Percentiles rank a stretch among this genome's conserved stretches.
phyloP scores from a whole-genome alignment of 2,797 vertebrate species.

The Sebastes elongatus region DNA sequence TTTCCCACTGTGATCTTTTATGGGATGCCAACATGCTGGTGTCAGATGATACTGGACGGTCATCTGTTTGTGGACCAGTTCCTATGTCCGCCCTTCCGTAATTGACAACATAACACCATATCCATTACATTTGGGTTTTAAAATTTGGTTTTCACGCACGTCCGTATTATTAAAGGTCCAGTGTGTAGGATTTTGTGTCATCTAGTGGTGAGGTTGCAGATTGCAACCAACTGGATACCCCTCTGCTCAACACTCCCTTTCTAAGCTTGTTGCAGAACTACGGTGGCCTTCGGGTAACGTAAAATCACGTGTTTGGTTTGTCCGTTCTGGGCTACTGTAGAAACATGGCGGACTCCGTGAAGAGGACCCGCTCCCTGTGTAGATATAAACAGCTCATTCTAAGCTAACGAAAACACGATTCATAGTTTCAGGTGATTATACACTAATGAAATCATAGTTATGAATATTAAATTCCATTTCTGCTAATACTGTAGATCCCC shows the following conservation, averaged over 20 bases:
- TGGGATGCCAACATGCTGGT: background rate
- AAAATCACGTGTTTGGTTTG: too few species aligned
- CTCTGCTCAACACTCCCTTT: background rate
- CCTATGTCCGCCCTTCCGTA: background rate
- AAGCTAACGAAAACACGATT: too few species aligned
- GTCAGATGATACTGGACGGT: background rate
- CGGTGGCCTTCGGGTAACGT: too few species aligned
- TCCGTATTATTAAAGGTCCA: background rate
- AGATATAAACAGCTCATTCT: too few species aligned
- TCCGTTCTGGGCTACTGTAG: too few species aligned
- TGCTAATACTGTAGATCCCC: background rate
- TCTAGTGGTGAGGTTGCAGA: too few species aligned
- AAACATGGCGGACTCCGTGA: too few species aligned
- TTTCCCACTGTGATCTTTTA: background rate
- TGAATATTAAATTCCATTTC: too few species aligned
- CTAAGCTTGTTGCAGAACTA: background rate
- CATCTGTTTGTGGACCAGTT: background rate
- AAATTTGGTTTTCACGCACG: too few species aligned
- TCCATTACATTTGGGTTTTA: background rate
- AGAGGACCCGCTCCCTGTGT: too few species aligned
- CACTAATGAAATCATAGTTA: background rate
- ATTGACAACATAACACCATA: background rate
- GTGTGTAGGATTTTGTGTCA: background rate
- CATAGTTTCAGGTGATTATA: background rate
- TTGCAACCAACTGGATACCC: too few species aligned